A percentile compares a stretch with the other conserved stretches of the same genome.
Conservation (phyloP, 2,113 vertebrate species). For the Cololabis saira region DNA sequence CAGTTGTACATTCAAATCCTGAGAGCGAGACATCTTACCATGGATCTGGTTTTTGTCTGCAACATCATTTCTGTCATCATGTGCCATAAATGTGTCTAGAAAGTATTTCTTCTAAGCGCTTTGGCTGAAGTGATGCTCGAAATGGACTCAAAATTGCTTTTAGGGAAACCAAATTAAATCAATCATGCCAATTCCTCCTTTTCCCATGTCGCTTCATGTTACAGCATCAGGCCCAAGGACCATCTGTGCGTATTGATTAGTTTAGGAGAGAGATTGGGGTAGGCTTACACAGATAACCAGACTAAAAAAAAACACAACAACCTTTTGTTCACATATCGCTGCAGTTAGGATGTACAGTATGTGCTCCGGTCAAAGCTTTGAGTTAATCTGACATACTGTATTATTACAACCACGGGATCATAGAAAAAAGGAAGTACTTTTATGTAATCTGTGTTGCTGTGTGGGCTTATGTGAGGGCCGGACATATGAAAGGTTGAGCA, state of each 20-base stretch:
- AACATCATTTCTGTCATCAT: background rate
- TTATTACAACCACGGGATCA: too few species aligned
- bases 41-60: background rate
- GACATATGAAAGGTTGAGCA: slow-evolving; percentile 8
- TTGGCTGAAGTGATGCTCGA: slow-evolving; percentile 37
- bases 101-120: slow-evolving; percentile 12
- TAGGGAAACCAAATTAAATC: slow-evolving; percentile 69
- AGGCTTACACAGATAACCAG: slow-evolving; percentile 35
- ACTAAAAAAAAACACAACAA: slow-evolving; percentile 23
- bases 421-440: too few species aligned
- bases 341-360: background rate
- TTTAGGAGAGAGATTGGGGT: slow-evolving; percentile 31
- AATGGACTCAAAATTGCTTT: slow-evolving; percentile 67
- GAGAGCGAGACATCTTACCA: background rate
- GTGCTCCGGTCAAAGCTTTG: background rate
- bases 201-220: slow-evolving; percentile 75
- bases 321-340: background rate
- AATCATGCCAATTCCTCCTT: slow-evolving; percentile 64
- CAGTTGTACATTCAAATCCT: background rate
- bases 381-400: too few species aligned
- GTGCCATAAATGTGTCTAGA: slow-evolving; percentile 12
- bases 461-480: slow-evolving; percentile 15
- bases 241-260: slow-evolving; percentile 77
- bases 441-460: slow-evolving; percentile 23
- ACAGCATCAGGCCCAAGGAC: slow-evolving; percentile 56